Base-by-base conservation (phyloP, 2,113 vertebrate genomes). In the Phyllostomus hastatus region DNA sequence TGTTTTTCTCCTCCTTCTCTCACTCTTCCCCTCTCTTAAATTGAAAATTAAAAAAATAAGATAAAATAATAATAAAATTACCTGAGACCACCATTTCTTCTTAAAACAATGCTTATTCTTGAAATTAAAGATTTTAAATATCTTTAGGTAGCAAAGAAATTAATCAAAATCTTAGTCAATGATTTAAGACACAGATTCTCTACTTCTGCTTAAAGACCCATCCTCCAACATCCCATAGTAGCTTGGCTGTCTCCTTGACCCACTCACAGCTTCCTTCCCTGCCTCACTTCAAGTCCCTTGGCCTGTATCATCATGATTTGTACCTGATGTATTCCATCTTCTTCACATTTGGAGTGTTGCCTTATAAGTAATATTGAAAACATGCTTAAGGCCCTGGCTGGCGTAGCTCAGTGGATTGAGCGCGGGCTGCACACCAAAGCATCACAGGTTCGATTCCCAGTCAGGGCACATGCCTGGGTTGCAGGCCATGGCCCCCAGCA, bases 71-170 rank as follows among this genome's bases (percentile, higher is more conserved):
- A 64, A 64, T 31, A 31, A 64, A 64, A 64, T 64, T 64, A 64
- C 50, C n/a, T 7, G 75, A 95, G n/a, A 70, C 38, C 16, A 43
- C 17, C 0, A 24, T 54, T 79, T 90, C 57, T 66, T 75, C 46
- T 82, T 69, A 50, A 81, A 94, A 64, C 50, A 57, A 81, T 12
- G 28, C 20, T 92, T 31, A 81, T 61, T 92, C 33, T 43, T 88
- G 76, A 96, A 92, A 95, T n/a, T 16, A 73, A 82, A 64, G 48
- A 67, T 72, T 92, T 73, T 83, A 69, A 93, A 91, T 72, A n/a
- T 61, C 70, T 95, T 95, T 73, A 82, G 5, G 28, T 10, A 84
- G 66, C 50, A 89, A 72, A 82, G 59, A 90, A 93, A 88, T 66
- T 83, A 79, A 91, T 70, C 66, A 80, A 89, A 81, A 69, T 78